Conservation (phyloP, 2,888 invertebrate genomes). For the Aporophyla nigra region DNA sequence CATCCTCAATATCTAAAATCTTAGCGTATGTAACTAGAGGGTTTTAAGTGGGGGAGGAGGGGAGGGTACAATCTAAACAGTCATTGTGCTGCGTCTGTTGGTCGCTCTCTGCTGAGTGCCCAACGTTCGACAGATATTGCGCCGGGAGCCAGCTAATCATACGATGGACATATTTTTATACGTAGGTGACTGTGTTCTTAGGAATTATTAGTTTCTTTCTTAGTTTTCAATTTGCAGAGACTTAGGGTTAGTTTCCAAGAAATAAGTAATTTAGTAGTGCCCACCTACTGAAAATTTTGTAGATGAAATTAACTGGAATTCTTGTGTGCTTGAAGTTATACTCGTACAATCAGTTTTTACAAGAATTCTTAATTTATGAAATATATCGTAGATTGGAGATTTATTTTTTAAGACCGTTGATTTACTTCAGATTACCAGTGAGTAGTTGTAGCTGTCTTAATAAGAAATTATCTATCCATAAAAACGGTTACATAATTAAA, state of each 20-base stretch:
- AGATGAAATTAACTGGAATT: neutral
- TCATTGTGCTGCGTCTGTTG: conserved; percentile 66
- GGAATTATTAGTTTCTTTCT: neutral
- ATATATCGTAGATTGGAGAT: neutral
- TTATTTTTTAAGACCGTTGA: neutral
- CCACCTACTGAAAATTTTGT: too few species aligned
- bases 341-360: neutral
- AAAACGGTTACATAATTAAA: conserved; percentile 2
- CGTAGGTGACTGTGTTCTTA: neutral
- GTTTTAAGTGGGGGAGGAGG: conserved; percentile 34
- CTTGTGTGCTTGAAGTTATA: neutral
- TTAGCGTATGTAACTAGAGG: conserved; percentile 42
- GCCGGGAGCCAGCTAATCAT: conserved; percentile 51
- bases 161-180: conserved; percentile 39
- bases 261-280: neutral
- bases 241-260: neutral
- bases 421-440: neutral
- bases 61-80: conserved; percentile 65
- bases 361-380: too few species aligned
- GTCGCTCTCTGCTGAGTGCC: conserved; percentile 52
- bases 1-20: conserved; percentile 48
- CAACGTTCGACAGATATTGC: conserved; percentile 63
- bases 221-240: neutral
- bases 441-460: neutral
- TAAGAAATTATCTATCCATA: neutral